Base-by-base conservation (phyloP, 2,797 vertebrate genomes). In the Pachyuromys duprasi region DNA sequence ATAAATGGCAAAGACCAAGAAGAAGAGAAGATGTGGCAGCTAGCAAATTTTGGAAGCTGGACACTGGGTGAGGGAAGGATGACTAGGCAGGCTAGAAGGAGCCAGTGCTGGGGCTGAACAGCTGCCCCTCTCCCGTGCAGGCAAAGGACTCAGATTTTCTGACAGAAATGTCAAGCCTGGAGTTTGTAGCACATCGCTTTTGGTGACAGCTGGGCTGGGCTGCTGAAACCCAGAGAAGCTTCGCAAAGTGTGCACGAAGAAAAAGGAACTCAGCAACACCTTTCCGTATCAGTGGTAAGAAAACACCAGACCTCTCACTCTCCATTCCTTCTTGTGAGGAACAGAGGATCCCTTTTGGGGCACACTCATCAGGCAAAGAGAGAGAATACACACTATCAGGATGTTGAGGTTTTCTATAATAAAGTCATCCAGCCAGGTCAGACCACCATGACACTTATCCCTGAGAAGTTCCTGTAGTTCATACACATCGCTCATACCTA, bases 81-180 rank as follows among this genome's bases (percentile, higher is more conserved):
- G 63, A 55, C 4, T 53, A 28, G 11, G 55, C 55, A 36, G 39
- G 36, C 11, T 42, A 42, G 20, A n/a, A 33, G 14, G 20, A 91
- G 67, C 72, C 63, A 11, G 12, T 3, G 11, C 33, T 13, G 0
- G 39, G 31, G 31, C 8, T 57, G 28, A 24, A 33, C 24, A n/a
- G 7, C 45, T 31, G 39, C 8, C 2, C 24, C 28, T 74, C 8
- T 8, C 8, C n/a, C 0, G 11, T 8, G 31, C n/a, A n/a, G 6
- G 15, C 26, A 63, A 20, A 90, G 57, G 70, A 75, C 3, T 53
- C 22, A 12, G 6, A 2, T 33, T 33, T 49, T 24, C 39, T n/a
- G 65, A 55, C 39, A 14, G 6, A 65, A 86, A 92, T 42, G 33
- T 0, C 45, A 28, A 70, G 0, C 5, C 65, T 60, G 17, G 20